A percentile compares a stretch with the other conserved stretches of the same genome.
These are phyloP conservation scores for Diuraphis noxia DNA, from an alignment of 1,140 invertebrate species.

Conservation along the genomic window DNA sequence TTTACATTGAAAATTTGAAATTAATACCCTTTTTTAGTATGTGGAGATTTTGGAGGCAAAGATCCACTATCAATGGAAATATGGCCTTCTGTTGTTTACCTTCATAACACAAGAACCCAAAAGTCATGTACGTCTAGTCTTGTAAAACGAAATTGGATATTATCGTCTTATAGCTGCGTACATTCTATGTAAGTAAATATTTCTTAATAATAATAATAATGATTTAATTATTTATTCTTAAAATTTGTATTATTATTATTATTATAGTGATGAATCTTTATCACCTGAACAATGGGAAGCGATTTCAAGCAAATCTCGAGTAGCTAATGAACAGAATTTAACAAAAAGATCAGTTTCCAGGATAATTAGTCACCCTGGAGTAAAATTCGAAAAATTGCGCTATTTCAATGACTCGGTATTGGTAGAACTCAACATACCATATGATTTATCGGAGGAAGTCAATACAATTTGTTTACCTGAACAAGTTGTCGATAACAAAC, in stretches of 20 bases:
- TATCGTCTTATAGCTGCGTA: constrained; percentile 67
- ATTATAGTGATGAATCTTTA: constrained; percentile 59
- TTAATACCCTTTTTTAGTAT: constrained; percentile 48
- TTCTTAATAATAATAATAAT: not conserved
- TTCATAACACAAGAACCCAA: constrained; percentile 64
- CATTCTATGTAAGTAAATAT: constrained; percentile 59
- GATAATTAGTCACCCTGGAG: constrained; percentile 67
- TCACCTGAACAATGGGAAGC: constrained; percentile 60
- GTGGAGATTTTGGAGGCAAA: constrained; percentile 62
- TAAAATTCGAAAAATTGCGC: constrained; percentile 67
- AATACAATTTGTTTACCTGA: constrained; percentile 65
- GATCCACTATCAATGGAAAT: constrained; percentile 61
- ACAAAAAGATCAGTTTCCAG: constrained; percentile 59
- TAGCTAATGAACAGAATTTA: constrained; percentile 58
- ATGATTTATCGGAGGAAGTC: constrained; percentile 64
- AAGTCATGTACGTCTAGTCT: constrained; percentile 66
- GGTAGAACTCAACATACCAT: constrained; percentile 63
- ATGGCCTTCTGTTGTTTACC: constrained; percentile 65
- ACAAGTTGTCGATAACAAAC: constrained; percentile 61
- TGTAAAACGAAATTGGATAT: constrained; percentile 65
- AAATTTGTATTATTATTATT: not conserved
- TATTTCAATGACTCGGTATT: constrained; percentile 67
- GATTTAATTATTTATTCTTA: not conserved
- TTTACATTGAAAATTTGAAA: constrained; percentile 34
- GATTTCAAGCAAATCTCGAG: constrained; percentile 61